Conservation (phyloP, 2,113 vertebrate genomes). For the Apodemus speciosus region DNA sequence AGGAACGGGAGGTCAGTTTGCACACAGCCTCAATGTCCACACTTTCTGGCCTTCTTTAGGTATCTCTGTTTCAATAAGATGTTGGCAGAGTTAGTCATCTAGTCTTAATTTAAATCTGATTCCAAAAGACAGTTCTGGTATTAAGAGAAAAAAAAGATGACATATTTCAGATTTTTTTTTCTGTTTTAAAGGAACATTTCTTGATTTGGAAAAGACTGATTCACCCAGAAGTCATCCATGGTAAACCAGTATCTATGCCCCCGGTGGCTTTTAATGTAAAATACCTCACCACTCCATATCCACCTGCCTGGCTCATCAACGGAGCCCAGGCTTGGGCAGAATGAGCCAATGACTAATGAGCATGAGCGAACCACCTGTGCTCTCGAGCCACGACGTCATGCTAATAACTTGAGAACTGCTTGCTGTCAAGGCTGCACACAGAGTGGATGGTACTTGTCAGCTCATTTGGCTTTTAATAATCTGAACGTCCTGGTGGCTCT, state of each 20-base stretch:
- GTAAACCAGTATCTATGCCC: constrained; percentile 53
- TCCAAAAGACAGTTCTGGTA: constrained; percentile 64
- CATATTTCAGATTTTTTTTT: constrained; percentile 43
- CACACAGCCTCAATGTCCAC: background rate
- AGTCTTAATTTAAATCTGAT: constrained; percentile 73
- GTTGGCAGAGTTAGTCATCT: constrained; percentile 60
- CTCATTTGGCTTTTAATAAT: constrained; percentile 79
- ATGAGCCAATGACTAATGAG: constrained; percentile 66
- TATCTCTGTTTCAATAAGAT: constrained; percentile 61
- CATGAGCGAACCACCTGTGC: background rate
- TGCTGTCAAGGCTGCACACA: constrained; percentile 41
- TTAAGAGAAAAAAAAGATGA: background rate
- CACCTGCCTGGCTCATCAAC: background rate
- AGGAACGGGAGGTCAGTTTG: background rate
- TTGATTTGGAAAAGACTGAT: constrained; percentile 71
- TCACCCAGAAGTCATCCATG: constrained; percentile 59
- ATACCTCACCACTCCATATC: background rate
- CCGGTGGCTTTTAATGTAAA: constrained; percentile 44
- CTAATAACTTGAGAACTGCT: constrained; percentile 75
- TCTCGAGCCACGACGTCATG: background rate
- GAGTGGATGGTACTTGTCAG: constrained; percentile 72
- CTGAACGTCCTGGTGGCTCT: constrained; percentile 59
- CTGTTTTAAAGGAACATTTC: constrained; percentile 63
- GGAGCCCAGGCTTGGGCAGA: constrained; percentile 35
- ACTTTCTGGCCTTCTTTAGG: constrained; percentile 61